Base-by-base conservation (phyloP, 2,797 vertebrate genomes). In the Salmo trutta region DNA sequence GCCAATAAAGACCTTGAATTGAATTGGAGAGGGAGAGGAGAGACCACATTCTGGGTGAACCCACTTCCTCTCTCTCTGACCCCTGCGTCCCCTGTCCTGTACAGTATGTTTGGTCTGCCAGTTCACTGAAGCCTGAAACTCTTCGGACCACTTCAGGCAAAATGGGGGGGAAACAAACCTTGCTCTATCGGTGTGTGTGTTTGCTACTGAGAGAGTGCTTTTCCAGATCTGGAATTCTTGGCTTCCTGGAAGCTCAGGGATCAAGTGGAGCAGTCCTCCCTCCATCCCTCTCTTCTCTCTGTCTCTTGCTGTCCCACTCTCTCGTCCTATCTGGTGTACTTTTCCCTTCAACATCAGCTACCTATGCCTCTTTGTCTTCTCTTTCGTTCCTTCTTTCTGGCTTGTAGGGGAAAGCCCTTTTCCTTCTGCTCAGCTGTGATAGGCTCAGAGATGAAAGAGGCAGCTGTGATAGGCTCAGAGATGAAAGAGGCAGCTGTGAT, bases 141-240 rank as follows among this genome's bases (percentile, higher is more conserved):
- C 83, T 65, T 5, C 59, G 75, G 76, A 85, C 78, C 83, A 81
- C 68, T 85, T 1, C 17, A 71, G 79, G 78, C 54, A 81, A 73
- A 72, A 56, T 4, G 4, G 82, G 71, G 82, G 70, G 27, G 54
- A 33, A 7, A 65, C 53, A 79, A 75, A 82, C 77, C 78, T 78
- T 53, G 24, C 69, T 79, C 62, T 33, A 17, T 71, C 47, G 67
- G 86, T 84, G 87, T 84, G 85, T 83, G 80, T 29, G 24, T 15
- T 78, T 87, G 77, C 77, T 75, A 85, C 47, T 73, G 71, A 36
- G 5, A 36, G 36, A 80, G 64, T 78, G 84, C 87, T 91, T 91
- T 91, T 91, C 86, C 84, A 90, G 83, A 81, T 83, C 87, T 90
- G 87, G 89, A 88, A 91, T 91, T 90, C 83, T 89, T 91, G 91